Evolutionary conservation across 2,113 vertebrate species (phyloP).

Genomic region (Corvus hawaiiensis): DNA sequence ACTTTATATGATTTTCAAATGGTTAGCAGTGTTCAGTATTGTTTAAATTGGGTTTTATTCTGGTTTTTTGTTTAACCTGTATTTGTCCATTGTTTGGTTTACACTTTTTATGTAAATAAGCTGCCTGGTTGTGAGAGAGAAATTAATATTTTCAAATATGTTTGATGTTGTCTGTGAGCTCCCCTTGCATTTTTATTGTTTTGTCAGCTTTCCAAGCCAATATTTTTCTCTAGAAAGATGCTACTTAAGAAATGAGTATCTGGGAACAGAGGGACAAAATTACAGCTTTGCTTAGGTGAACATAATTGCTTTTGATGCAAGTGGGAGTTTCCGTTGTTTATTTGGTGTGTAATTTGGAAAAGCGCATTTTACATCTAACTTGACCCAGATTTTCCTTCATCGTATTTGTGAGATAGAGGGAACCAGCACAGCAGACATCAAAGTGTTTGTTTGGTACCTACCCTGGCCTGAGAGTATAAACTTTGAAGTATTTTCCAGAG

Average conservation of each 20-base stretch:
- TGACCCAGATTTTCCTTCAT: not conserved
- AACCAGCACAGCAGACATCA: not conserved
- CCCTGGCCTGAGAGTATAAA: not conserved
- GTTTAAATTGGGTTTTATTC: not conserved
- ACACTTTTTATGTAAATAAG: conserved; percentile 51
- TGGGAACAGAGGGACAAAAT: not conserved
- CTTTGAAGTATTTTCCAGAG: not conserved
- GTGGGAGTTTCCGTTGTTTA: not conserved
- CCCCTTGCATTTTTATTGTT: conserved; percentile 41
- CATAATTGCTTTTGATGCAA: not conserved
- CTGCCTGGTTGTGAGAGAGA: conserved; percentile 6
- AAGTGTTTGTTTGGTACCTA: not conserved
- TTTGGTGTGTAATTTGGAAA: not conserved
- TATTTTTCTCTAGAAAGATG: conserved; percentile 26
- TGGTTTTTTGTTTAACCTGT: conserved; percentile 39
- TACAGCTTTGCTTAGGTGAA: not conserved
- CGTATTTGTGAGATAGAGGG: not conserved
- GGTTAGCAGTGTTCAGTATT: not conserved
- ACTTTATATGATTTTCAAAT: conserved; percentile 20
- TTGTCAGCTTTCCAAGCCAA: conserved; percentile 4
- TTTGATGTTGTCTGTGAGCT: conserved; percentile 13
- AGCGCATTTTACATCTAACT: not conserved
- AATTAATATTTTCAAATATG: conserved; percentile 45
- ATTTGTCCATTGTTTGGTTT: conserved; percentile 38
- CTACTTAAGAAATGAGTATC: not conserved